A percentile compares a stretch with the other conserved stretches of the same genome.
Conservation (phyloP, 2,888 invertebrate species). For the Dendrolimus pini region DNA sequence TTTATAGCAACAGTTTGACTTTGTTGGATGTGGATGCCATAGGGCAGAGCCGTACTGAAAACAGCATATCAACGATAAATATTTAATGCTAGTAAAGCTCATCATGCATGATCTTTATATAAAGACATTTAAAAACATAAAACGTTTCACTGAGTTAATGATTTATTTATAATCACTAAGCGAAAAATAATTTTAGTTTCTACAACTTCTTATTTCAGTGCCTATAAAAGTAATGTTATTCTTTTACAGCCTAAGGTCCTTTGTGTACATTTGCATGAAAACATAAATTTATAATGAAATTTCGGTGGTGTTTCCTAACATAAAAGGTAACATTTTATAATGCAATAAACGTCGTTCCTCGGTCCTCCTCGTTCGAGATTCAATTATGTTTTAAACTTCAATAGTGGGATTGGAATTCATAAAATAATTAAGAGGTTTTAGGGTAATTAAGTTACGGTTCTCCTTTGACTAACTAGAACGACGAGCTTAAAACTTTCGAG, state of each 20-base stretch:
- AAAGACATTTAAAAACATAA: too few species aligned
- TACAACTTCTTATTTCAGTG: not conserved
- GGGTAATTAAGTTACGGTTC: not conserved
- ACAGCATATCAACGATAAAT: too few species aligned
- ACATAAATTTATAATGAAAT: conserved; percentile 14
- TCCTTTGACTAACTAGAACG: not conserved
- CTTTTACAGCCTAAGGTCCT: not conserved
- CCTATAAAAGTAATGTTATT: not conserved
- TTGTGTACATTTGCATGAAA: not conserved
- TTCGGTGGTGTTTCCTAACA: conserved; percentile 22
- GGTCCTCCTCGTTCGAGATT: conserved; percentile 18
- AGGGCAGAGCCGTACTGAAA: too few species aligned
- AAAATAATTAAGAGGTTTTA: conserved; percentile 18
- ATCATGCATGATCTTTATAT: too few species aligned
- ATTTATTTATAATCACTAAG: not conserved
- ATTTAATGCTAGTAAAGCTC: too few species aligned
- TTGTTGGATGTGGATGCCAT: too few species aligned
- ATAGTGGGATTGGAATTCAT: conserved; percentile 21
- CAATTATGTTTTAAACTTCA: conserved; percentile 26
- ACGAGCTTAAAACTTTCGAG: not conserved
- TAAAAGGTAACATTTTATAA: conserved; percentile 20
- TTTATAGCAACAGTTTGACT: too few species aligned
- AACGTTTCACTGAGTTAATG: not conserved
- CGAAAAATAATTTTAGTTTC: not conserved
- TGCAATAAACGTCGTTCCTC: conserved; percentile 23